These are phyloP conservation scores for Xanthorhoe designata DNA, from an alignment of 2,888 invertebrate species.

Conservation along the genomic window DNA sequence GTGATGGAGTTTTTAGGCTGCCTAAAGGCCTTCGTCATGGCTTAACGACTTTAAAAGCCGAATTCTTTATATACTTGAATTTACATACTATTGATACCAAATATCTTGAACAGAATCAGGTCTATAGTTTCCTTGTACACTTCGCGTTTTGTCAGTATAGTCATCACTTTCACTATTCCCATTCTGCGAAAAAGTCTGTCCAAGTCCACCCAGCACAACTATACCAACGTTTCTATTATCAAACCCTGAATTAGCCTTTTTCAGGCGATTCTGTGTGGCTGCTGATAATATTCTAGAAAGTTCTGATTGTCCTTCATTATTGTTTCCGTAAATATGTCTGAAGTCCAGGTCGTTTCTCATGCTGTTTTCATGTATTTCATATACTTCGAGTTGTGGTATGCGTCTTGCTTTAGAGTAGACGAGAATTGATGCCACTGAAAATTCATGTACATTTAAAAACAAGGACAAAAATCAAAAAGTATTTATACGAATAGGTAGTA, in stretches of 20 bases:
- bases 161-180: neutral
- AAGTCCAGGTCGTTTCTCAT: slow-evolving; percentile 5
- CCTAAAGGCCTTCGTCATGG: too few relatives aligned
- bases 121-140: neutral
- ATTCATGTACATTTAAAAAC: too few relatives aligned
- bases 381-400: slow-evolving; percentile 33
- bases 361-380: slow-evolving; percentile 29
- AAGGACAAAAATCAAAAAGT: neutral
- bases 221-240: slow-evolving; percentile 2
- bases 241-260: slow-evolving; percentile 6
- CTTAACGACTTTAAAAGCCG: too few relatives aligned
- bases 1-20: too few relatives aligned
- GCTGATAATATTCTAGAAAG: slow-evolving; percentile 17
- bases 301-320: slow-evolving; percentile 21
- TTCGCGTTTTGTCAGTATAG: slow-evolving; percentile 30
- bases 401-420: slow-evolving; percentile 22
- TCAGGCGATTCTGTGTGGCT: slow-evolving; percentile 14
- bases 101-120: slow-evolving; percentile 8
- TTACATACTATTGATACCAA: slow-evolving; percentile 27
- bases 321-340: slow-evolving; percentile 8
- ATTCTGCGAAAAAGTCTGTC: neutral
- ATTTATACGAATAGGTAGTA: neutral
- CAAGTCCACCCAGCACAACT: slow-evolving; percentile 7
- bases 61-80: too few relatives aligned
- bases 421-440: slow-evolving; percentile 24